Percentiles rank a stretch among this genome's conserved stretches.
These are phyloP conservation scores for Sapajus apella DNA, from an alignment of 2,113 vertebrate genomes.

Conservation along the genomic window DNA sequence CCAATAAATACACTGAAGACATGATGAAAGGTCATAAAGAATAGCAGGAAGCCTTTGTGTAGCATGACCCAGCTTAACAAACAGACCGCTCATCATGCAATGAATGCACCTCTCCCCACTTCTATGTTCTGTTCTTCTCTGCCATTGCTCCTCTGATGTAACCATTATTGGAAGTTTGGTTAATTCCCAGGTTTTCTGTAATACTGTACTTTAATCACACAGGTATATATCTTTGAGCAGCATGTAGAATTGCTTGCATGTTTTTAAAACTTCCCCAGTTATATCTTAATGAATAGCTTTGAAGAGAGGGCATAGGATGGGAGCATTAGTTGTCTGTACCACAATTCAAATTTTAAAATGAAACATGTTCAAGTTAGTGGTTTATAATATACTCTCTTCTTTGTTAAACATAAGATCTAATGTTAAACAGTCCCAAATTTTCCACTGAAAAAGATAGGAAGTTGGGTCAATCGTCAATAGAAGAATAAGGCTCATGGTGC, in stretches of 20 bases:
- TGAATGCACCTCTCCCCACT: not conserved
- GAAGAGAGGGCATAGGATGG: not conserved
- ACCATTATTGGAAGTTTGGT: not conserved
- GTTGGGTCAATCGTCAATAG: not conserved
- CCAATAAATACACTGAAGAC: not conserved
- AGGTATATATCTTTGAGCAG: not conserved
- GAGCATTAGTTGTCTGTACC: not conserved
- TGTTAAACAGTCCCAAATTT: conserved; percentile 4
- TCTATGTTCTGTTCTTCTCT: not conserved
- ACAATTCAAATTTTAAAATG: conserved; percentile 32
- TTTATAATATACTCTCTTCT: conserved; percentile 29
- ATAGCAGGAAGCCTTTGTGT: not conserved
- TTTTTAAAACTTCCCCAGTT: conserved; percentile 30
- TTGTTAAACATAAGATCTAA: conserved; percentile 26
- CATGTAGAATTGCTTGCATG: not conserved
- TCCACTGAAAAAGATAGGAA: conserved; percentile 21
- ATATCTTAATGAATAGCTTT: conserved; percentile 7
- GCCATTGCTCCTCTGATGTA: not conserved
- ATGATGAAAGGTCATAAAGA: not conserved
- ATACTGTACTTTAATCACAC: not conserved
- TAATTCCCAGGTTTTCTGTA: not conserved
- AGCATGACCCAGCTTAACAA: not conserved
- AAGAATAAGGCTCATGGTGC: not conserved
- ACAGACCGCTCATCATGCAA: not conserved
- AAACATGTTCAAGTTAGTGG: conserved; percentile 1